phyloP scores from a whole-genome alignment of 2,113 vertebrate genomes.

The Dromaius novaehollandiae region DNA sequence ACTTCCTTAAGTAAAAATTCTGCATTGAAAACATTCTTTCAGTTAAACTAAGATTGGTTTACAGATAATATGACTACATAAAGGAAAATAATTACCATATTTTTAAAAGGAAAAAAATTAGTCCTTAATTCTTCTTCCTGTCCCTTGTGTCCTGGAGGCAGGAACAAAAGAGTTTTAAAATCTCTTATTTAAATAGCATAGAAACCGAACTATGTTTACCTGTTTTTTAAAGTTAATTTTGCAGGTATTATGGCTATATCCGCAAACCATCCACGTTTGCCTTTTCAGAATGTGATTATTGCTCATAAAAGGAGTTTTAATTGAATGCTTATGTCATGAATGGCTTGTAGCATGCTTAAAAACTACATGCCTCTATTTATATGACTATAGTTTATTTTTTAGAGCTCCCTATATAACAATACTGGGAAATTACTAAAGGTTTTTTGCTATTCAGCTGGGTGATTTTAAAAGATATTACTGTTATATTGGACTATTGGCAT shows the following conservation, averaged over 20 bases:
- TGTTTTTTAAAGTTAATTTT: slow-evolving; percentile 61
- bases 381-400: slow-evolving; percentile 68
- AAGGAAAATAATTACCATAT: not conserved
- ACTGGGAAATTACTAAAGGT: slow-evolving; percentile 72
- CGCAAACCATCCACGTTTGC: slow-evolving; percentile 26
- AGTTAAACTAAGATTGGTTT: slow-evolving; percentile 8
- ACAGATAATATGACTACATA: not conserved
- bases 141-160: slow-evolving; percentile 36
- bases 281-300: slow-evolving; percentile 78
- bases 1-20: not conserved
- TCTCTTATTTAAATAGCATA: slow-evolving; percentile 52
- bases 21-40: not conserved
- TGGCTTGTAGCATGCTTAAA: slow-evolving; percentile 62
- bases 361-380: slow-evolving; percentile 70
- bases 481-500: slow-evolving; percentile 64
- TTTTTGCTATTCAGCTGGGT: slow-evolving; percentile 71
- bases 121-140: slow-evolving; percentile 40
- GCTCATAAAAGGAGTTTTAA: slow-evolving; percentile 76
- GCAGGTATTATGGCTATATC: slow-evolving; percentile 59
- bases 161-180: slow-evolving; percentile 46
- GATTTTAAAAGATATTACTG: slow-evolving; percentile 68
- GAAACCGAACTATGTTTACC: slow-evolving; percentile 42
- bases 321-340: slow-evolving; percentile 75
- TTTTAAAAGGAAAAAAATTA: not conserved
- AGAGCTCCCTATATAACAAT: slow-evolving; percentile 71